Conservation (phyloP, 23 tunicate genomes). For the Trididemnum clinides region DNA sequence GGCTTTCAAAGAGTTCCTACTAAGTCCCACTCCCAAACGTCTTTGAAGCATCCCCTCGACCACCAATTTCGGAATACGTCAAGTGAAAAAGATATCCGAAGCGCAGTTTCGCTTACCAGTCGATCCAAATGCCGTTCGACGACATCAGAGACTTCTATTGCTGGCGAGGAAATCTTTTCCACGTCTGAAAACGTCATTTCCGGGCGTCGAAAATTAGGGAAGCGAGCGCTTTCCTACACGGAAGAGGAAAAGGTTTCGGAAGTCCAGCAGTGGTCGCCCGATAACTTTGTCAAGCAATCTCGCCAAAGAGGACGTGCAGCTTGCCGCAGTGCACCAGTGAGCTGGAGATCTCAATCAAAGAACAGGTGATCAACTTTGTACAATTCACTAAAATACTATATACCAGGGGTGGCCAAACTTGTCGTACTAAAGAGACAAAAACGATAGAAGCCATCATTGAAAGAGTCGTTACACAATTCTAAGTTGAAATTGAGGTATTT, state of each 20-base stretch:
- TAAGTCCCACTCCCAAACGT: not conserved
- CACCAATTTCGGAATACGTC: not conserved
- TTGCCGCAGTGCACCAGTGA: constrained; percentile 51
- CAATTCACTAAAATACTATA: too few species aligned
- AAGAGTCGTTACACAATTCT: too few species aligned
- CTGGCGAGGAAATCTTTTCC: constrained; percentile 8
- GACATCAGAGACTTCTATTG: constrained; percentile 17
- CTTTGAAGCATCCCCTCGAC: not conserved
- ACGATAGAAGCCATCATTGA: too few species aligned
- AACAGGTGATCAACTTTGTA: too few species aligned
- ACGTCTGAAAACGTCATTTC: constrained; percentile 46
- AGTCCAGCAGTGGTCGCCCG: constrained; percentile 32
- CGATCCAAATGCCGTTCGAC: not conserved
- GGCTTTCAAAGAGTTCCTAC: not conserved
- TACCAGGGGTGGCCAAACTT: too few species aligned
- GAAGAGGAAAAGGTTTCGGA: constrained; percentile 28
- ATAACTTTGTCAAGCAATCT: not conserved
- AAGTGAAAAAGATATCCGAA: not conserved
- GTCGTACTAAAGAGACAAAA: too few species aligned
- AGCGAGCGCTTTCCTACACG: constrained; percentile 44
- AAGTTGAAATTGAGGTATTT: too few species aligned
- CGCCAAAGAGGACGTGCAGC: not conserved
- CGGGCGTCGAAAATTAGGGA: constrained; percentile 37
- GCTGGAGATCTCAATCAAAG: constrained; percentile 26
- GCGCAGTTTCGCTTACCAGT: constrained; percentile 7